Evolutionary conservation across 2,888 invertebrate genomes (phyloP), one percentile per base, ranked within the genome.

Genomic region (Volucella zonaria): DNA sequence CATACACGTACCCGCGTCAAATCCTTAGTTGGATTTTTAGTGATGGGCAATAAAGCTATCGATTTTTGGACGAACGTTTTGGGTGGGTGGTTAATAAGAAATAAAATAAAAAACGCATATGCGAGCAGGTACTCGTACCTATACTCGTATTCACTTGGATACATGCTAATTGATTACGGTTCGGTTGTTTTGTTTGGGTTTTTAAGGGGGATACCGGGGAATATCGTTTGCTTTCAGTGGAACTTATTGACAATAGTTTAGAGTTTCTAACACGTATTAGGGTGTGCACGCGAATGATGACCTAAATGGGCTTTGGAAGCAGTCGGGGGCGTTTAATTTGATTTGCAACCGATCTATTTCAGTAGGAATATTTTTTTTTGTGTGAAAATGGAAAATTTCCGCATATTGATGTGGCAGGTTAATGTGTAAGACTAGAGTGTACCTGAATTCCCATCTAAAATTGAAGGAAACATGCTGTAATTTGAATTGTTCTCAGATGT

Each of bases 221-320:
- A 31, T 31, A 74, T 74, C 43, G 38, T 54, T 74, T 11, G 74
- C 43, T 74, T 80, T 80, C 67, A 8, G 31, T 61, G 61, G 67
- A 79, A 79, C 8, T 54, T 47, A 45, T 54, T 62, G 45, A 31
- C 54, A 18, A 52, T 47, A 38, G 74, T 80, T 31, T 43, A 43
- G 54, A 73, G 73, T 79, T 79, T 79, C 52, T 45, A 79, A 62
- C 74, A 74, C 61, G 47, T 74, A 23, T 52, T 61, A 31, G 61
- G 79, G 74, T 56, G 74, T 61, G 74, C 47, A 54, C 8, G 4
- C 59, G 58, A 31, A 9, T 4, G 11, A 12, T 51, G 49, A 49
- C 23, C 51, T 15, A 64, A 47, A 18, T 51, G 38, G 51, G 12
- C 12, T 51, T 1, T 12, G 6, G 11, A 14, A 43, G 14, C 18